A percentile compares a stretch with the other conserved stretches of the same genome.
These are phyloP conservation scores for Mobula birostris DNA, from an alignment of 2,113 vertebrate species.

Conservation along the genomic window DNA sequence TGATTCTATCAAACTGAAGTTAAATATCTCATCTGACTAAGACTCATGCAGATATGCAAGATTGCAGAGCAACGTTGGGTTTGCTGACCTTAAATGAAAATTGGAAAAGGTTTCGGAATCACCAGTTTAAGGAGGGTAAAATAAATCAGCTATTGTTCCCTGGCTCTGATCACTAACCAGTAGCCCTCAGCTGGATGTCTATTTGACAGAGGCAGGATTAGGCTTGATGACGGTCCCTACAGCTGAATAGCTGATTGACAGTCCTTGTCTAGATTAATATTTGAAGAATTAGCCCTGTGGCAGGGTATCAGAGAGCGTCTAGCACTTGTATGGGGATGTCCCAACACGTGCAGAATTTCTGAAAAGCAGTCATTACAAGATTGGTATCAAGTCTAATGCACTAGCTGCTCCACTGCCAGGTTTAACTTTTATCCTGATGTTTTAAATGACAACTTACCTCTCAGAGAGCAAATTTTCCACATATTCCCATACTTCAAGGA, in stretches of 20 bases:
- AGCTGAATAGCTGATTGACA: not conserved
- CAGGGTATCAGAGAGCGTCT: not conserved
- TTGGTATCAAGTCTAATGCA: not conserved
- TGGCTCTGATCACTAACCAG: not conserved
- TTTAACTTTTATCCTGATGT: not conserved
- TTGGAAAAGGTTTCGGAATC: not conserved
- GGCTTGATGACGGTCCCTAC: not conserved
- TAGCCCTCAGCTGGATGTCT: not conserved
- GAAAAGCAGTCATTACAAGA: not conserved
- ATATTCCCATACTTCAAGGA: not conserved
- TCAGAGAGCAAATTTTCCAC: not conserved
- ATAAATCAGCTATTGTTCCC: not conserved
- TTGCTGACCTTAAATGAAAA: not conserved
- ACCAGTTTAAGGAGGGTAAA: not conserved
- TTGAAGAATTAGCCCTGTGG: not conserved
- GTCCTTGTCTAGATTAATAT: not conserved
- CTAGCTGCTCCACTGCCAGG: not conserved
- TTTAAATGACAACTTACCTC: not conserved
- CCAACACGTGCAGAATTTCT: not conserved
- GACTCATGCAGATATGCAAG: not conserved
- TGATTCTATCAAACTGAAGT: not conserved
- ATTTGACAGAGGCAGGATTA: slow-evolving; percentile 7
- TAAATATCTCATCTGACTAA: not conserved
- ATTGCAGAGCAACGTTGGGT: not conserved
- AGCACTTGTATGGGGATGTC: not conserved